These are phyloP conservation scores for Sinelater perroti DNA, from an alignment of 2,888 invertebrate species.

Conservation along the genomic window DNA sequence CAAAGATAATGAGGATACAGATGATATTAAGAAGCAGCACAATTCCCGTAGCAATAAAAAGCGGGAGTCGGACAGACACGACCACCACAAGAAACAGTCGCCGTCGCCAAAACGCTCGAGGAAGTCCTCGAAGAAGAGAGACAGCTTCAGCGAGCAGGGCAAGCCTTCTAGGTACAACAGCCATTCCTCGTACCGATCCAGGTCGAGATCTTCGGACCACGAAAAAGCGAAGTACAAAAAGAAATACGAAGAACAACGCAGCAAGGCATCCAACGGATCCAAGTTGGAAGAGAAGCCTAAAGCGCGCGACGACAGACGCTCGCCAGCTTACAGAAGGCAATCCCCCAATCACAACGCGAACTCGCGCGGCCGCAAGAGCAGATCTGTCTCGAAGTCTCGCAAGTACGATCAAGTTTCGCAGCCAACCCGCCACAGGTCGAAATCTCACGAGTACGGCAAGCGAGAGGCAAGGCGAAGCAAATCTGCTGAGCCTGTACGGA, in stretches of 20 bases:
- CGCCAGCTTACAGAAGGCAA: constrained; percentile 18
- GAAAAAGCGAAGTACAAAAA: constrained; percentile 7
- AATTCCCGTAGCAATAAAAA: constrained; percentile 12
- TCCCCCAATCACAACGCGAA: constrained; percentile 5
- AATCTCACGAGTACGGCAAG: background rate
- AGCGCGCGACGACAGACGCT: background rate
- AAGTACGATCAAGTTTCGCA: background rate
- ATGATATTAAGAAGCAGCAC: constrained; percentile 43
- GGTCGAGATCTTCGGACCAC: constrained; percentile 21
- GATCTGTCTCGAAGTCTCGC: background rate
- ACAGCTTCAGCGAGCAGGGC: constrained; percentile 10
- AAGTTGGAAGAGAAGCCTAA: constrained; percentile 21
- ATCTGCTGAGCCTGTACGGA: background rate
- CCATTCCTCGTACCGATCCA: constrained; percentile 2
- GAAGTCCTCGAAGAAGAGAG: constrained; percentile 18
- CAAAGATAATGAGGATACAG: constrained; percentile 2
- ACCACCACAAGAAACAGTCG: constrained; percentile 21
- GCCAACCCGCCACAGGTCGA: constrained; percentile 2
- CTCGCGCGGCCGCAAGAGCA: background rate
- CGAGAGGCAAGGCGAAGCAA: background rate
- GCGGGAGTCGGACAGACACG: constrained; percentile 1
- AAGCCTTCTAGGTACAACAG: constrained; percentile 8
- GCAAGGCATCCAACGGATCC: no score
- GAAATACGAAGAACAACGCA: constrained; percentile 21
- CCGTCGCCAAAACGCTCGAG: constrained; percentile 32